Base-by-base conservation (phyloP, 2,888 invertebrate genomes). In the Spatulosminthurus flaviceps region DNA sequence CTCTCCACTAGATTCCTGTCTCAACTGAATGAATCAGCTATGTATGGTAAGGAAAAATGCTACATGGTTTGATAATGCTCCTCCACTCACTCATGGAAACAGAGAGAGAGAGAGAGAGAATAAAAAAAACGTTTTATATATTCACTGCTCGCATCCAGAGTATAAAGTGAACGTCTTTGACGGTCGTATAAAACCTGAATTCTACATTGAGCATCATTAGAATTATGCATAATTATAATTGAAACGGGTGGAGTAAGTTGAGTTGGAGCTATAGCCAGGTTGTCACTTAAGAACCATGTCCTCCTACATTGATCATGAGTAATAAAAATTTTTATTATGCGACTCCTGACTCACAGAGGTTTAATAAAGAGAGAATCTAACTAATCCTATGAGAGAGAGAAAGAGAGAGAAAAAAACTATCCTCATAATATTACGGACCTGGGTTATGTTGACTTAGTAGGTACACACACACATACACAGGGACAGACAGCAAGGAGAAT, bases 181-280 rank as follows among this genome's bases (percentile, higher is more conserved):
- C 79, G 77, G 28, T 75, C 77, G 24, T 29, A 72, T 76, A 79
- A 79, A 76, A 81, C 75, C 77, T 78, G 79, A 81, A 77, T 77
- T 79, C 80, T 81, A 73, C 60, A 71, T 51, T 64, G 71, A 78
- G 77, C 72, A 79, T 78, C 81, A 79, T 78, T 78, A 80, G 80
- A 83, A 82, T 78, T 78, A 78, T 78, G 78, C 71, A 82, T 82
- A 83, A 82, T 83, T 83, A 83, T 83, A 83, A 83, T 84, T 83
- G 81, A 81, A 83, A 83, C 82, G 84, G 84, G 84, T 83, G 84
- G 83, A 83, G 83, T 81, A 79, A 79, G 82, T 79, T 83, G 82
- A 66, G 75, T 34, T 22, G 41, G 77, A 83, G 79, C 80, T 77
- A 81, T 72, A 81, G 79, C 80, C 81, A 79, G 82, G 81, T 84